phyloP scores from a whole-genome alignment of 2,113 vertebrate genomes.

The Clarias magur region DNA sequence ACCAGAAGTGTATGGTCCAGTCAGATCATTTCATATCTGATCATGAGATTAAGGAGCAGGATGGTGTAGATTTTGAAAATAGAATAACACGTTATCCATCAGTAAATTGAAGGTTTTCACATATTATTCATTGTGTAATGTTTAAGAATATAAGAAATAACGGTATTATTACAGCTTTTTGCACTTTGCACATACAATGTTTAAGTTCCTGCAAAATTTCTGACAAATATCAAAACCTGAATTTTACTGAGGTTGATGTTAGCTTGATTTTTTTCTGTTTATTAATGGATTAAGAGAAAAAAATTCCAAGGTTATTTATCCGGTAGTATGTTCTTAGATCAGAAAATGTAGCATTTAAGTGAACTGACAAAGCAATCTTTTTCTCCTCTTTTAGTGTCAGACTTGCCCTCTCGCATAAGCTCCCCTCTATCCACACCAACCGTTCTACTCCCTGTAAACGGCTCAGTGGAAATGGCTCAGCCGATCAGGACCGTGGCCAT shows the following conservation, averaged over 20 bases:
- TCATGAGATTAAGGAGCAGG: neutral
- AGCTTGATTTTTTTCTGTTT: neutral
- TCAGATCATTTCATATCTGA: neutral
- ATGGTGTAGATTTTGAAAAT: neutral
- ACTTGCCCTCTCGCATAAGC: conserved; percentile 59
- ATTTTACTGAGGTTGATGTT: neutral
- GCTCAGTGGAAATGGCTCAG: conserved; percentile 74
- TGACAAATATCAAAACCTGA: neutral
- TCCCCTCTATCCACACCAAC: conserved; percentile 69
- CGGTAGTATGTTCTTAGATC: neutral
- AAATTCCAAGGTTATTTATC: neutral
- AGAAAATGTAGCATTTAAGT: neutral
- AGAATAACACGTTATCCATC: neutral
- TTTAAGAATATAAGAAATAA: neutral
- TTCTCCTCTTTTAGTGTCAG: conserved; percentile 55
- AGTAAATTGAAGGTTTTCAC: neutral
- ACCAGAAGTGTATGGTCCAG: neutral
- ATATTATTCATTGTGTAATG: neutral
- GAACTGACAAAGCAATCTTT: neutral
- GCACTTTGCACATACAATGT: neutral
- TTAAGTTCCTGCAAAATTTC: neutral
- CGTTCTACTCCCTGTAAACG: conserved; percentile 62
- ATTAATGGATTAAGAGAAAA: neutral
- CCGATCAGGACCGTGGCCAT: conserved; percentile 78
- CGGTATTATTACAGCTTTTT: neutral